Evolutionary conservation across 1,140 invertebrate species (phyloP), one percentile per base, ranked within the genome.

Genomic region (Heliconius hermathena): DNA sequence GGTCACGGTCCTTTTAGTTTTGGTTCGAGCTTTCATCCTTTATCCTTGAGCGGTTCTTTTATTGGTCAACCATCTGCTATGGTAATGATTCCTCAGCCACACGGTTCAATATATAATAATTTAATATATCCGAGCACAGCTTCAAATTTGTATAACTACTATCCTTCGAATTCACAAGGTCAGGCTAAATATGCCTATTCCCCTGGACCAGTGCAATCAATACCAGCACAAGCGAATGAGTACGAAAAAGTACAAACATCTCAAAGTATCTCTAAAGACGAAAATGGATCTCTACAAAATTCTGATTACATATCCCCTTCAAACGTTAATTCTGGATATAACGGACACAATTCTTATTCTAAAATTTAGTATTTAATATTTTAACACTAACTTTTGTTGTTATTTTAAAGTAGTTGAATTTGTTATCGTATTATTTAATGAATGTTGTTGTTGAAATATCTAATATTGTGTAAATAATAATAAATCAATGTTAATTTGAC

Each of bases 71-170:
- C 91, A 2, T 91, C 93, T 8, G 80, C 89, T 2, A 93, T 94
- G 90, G 80, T 94, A 71, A 74, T 95, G 2, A 78, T 93, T 41
- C 87, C 90, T 20, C 94, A 94, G 76, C 80, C 86, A 1, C 88
- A 91, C 77, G 86, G 89, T 11, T 83, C 86, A 26, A 76, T 91
- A 16, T 95, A 94, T 74, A 93, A 88, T 54, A 93, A 93, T 76
- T 81, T 91, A 18, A 52, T 89, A 20, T 90, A 92, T 77, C 88
- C 89, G 18, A 90, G 85, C 75, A 87, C 91, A 18, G 82, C 87
- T 22, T 93, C 91, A 78, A 91, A 89, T 38, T 88, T 94, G n/a
- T 91, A 93, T 60, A 93, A 92, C 74, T 94, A 94, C 78, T 94
- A 93, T 75, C 93, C 91, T 38, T 80, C 89, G 3, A 91, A 89